Percentiles rank a stretch among this genome's conserved stretches.
phyloP scores from a whole-genome alignment of 1,140 invertebrate genomes.

The Phortica variegata region DNA sequence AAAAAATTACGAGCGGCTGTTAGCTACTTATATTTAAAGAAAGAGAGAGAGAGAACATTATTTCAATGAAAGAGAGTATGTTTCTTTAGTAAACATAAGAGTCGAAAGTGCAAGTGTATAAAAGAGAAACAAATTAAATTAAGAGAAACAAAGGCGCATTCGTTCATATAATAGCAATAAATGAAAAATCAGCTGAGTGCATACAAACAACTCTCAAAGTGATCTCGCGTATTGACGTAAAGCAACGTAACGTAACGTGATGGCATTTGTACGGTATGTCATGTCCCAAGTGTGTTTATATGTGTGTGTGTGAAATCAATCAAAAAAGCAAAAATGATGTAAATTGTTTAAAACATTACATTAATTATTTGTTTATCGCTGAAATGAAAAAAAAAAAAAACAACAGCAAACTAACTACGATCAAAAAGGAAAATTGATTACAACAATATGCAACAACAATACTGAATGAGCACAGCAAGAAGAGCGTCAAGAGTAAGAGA shows the following conservation, averaged over 20 bases:
- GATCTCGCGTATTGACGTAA: no score
- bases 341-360: slow-evolving; percentile 23
- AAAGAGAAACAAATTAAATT: no score
- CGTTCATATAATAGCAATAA: no score
- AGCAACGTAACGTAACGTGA: no score
- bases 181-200: no score
- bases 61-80: slow-evolving; percentile 21
- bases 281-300: slow-evolving; percentile 35
- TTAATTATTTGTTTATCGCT: slow-evolving; percentile 22
- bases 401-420: slow-evolving; percentile 20
- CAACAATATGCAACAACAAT: slow-evolving; percentile 20
- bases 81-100: slow-evolving; percentile 43
- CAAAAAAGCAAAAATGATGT: slow-evolving; percentile 18
- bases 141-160: no score
- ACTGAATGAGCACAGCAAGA: slow-evolving; percentile 17
- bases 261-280: no score
- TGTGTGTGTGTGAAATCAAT: not conserved
- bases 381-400: slow-evolving; percentile 19
- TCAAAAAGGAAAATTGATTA: slow-evolving; percentile 6
- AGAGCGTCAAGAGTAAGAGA: not conserved
- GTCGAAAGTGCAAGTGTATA: no score
- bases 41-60: slow-evolving; percentile 10
- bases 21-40: slow-evolving; percentile 6
- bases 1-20: slow-evolving; percentile 13
- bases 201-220: no score